Evolutionary conservation across 2,797 vertebrate genomes (phyloP).

Genomic region (Sparus aurata): DNA sequence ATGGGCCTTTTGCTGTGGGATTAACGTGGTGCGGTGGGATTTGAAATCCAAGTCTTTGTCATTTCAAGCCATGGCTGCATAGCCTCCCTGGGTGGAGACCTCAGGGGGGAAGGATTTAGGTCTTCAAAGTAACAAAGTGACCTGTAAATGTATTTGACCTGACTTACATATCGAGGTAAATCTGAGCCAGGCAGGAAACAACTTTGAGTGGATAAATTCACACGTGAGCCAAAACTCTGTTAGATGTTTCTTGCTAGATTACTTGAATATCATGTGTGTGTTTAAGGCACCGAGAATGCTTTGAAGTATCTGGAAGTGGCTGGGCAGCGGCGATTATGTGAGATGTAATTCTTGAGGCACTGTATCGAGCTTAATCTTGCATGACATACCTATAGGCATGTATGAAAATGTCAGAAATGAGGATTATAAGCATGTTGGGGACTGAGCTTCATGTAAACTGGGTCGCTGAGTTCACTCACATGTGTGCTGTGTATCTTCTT

Average conservation of each 20-base stretch:
- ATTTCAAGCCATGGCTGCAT: conserved; percentile 37
- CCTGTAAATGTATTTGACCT: conserved; percentile 49
- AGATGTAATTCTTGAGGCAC: conserved; percentile 35
- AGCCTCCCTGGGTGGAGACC: conserved; percentile 52
- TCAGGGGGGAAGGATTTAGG: conserved; percentile 54
- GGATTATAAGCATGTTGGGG: conserved; percentile 5
- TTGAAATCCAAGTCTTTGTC: conserved; percentile 66
- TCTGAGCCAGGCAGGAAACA: conserved; percentile 41
- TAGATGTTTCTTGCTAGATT: conserved; percentile 27
- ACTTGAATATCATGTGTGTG: conserved; percentile 9
- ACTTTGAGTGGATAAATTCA: conserved; percentile 26
- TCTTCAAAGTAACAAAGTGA: conserved; percentile 32
- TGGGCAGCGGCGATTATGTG: conserved; percentile 11
- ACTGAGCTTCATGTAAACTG: conserved; percentile 7
- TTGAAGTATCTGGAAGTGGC: conserved; percentile 35
- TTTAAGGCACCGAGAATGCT: conserved; percentile 38
- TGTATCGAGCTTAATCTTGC: conserved; percentile 21
- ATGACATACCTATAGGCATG: conserved; percentile 14
- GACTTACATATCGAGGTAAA: conserved; percentile 40
- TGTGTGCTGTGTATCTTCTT: background rate
- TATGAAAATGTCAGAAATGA: conserved; percentile 31
- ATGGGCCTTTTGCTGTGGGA: conserved; percentile 49
- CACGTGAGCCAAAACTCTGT: conserved; percentile 21
- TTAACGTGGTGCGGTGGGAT: conserved; percentile 57
- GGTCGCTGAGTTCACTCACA: background rate